phyloP scores from a whole-genome alignment of 2,797 vertebrate species.

The Cossypha dichroa region DNA sequence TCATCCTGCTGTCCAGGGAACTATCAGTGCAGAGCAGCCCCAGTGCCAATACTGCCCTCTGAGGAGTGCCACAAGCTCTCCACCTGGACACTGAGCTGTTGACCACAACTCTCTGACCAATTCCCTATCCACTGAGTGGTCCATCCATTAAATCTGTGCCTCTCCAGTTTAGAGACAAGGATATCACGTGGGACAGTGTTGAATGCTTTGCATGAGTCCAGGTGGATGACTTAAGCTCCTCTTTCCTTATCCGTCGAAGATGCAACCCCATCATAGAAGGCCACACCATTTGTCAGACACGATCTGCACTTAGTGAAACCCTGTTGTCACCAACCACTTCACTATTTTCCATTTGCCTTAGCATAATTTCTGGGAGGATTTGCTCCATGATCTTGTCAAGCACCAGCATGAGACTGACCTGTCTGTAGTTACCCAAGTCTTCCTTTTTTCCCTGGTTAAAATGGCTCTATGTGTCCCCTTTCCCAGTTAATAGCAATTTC shows the following conservation, averaged over 20 bases:
- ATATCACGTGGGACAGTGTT: neutral
- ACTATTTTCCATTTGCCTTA: neutral
- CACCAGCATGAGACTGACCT: rapidly evolving
- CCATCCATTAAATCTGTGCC: neutral
- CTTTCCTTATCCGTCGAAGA: neutral
- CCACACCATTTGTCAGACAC: neutral
- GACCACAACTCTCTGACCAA: neutral
- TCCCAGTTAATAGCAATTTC: neutral
- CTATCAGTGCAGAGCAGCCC: neutral
- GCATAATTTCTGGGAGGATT: neutral
- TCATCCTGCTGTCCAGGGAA: neutral
- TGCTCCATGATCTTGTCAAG: neutral
- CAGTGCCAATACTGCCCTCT: too few species aligned
- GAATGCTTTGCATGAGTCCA: rapidly evolving
- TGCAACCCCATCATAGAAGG: neutral
- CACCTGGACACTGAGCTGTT: neutral
- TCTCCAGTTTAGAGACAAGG: neutral
- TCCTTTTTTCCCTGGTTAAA: neutral
- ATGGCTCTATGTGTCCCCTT: neutral
- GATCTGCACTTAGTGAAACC: neutral
- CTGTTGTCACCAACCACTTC: neutral
- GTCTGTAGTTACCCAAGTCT: neutral
- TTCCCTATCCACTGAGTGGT: neutral
- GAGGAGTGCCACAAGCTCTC: neutral
- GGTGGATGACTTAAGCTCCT: neutral